Base-by-base conservation (phyloP, 2,888 invertebrate genomes). In the Xestia sexstrigata region DNA sequence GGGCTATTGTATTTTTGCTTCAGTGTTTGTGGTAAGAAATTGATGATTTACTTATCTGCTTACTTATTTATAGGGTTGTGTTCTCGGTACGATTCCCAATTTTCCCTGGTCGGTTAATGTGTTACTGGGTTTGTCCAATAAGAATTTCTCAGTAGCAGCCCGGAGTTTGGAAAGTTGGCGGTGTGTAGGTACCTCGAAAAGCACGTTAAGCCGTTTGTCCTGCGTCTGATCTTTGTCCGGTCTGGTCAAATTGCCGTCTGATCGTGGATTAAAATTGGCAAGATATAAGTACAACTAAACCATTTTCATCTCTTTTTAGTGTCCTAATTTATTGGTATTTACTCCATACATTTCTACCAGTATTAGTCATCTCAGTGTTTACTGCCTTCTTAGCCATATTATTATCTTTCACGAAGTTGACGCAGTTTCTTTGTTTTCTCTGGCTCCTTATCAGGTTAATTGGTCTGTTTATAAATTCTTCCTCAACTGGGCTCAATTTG, bases 1-100 rank as follows among this genome's bases (percentile, higher is more conserved):
- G 88, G 80, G 83, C 82, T 92, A 45, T 74, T 93, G 75, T 87
- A 82, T 79, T 74, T 92, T 79, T 92, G 89, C 82, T 86, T 94
- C 70, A 91, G 88, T 76, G 87, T 93, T 87, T 94, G 88, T 82
- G 94, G 95, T 95, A 90, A 95, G 95, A 81, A 45, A 63, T 60
- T 63, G 30, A 66, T 69, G 80, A 78, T 76, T 67, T 68, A 42
- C 39, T 74, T 69, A 20, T 1, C n/a, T n/a, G 2, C 7, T 26
- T n/a, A 5, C 11, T 35, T 7, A 26, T 20, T 39, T 66, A 5
- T 35, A 49, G 23, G 35, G 30, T 49, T 13, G 35, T 20, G 35
- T 62, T 20, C 11, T 35, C 1, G 15, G n/a, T 63, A 39, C 7
- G 39, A 23, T 62, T 35, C 5, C 23, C 1, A 62, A n/a, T n/a